These are phyloP conservation scores for Rhadina sibilatrix DNA, from an alignment of 2,113 vertebrate species.

Conservation along the genomic window DNA sequence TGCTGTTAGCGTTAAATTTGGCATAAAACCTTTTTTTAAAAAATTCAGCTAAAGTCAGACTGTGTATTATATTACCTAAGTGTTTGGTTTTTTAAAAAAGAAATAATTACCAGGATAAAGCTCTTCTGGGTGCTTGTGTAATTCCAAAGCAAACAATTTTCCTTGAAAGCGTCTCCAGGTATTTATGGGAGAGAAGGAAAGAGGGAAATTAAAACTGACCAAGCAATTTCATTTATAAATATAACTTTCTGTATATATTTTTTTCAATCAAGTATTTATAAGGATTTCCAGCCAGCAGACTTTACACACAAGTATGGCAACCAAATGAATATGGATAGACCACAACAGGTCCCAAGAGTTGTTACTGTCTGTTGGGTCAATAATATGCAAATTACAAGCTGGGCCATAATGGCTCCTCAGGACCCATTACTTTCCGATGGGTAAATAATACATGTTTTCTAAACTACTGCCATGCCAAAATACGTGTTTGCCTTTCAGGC, in stretches of 20 bases:
- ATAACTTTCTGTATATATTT: not conserved
- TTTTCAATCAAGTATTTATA: conserved; percentile 57
- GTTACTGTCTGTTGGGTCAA: conserved; percentile 54
- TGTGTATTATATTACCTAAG: conserved; percentile 5
- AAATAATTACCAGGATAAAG: conserved; percentile 50
- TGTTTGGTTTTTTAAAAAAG: not conserved
- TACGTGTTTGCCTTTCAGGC: conserved; percentile 3
- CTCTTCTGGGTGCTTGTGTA: not conserved
- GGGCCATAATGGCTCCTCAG: conserved; percentile 62
- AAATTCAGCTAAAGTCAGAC: not conserved
- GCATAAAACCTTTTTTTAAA: not conserved
- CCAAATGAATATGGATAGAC: conserved; percentile 56
- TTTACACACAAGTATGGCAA: conserved; percentile 13
- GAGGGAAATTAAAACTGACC: conserved; percentile 48
- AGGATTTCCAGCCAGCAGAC: conserved; percentile 33
- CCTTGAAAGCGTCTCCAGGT: conserved; percentile 31
- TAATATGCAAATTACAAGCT: conserved; percentile 56
- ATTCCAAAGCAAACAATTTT: conserved; percentile 31
- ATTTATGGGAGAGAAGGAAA: conserved; percentile 30
- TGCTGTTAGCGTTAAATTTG: not conserved
- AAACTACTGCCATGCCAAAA: conserved; percentile 64
- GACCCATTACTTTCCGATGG: conserved; percentile 64
- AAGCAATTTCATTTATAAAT: conserved; percentile 43
- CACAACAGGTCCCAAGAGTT: conserved; percentile 54
- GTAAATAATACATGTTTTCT: conserved; percentile 71